Conservation (phyloP, 2,888 invertebrate species). For the Drepanosiphum platanoidis region DNA sequence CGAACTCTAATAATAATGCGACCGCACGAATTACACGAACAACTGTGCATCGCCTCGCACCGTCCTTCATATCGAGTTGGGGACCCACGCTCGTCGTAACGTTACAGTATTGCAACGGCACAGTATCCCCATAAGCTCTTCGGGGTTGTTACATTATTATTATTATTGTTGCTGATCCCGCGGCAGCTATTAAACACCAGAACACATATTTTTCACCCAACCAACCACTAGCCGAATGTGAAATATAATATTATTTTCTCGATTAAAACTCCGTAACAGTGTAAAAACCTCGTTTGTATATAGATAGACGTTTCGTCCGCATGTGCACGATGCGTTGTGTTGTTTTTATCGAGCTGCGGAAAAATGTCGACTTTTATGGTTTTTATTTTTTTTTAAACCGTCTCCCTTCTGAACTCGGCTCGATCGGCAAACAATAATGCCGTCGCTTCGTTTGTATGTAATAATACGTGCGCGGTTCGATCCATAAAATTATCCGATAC, state of each 20-base stretch:
- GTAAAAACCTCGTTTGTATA: too few relatives aligned
- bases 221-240: background rate
- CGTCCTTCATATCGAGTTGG: background rate
- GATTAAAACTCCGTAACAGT: background rate
- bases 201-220: constrained; percentile 13
- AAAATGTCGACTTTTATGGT: too few relatives aligned
- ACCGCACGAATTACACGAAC: background rate
- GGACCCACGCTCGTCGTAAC: too few relatives aligned
- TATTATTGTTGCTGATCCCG: constrained; percentile 21
- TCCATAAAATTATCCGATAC: constrained; percentile 10
- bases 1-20: background rate
- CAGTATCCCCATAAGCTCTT: background rate
- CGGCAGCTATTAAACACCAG: constrained; percentile 7
- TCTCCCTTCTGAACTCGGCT: background rate
- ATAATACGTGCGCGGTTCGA: background rate
- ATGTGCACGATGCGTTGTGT: too few relatives aligned
- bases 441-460: background rate
- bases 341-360: too few relatives aligned
- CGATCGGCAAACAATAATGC: background rate
- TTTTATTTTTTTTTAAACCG: too few relatives aligned
- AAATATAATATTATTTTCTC: constrained; percentile 22
- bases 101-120: background rate
- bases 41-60: too few relatives aligned
- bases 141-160: background rate
- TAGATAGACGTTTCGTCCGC: too few relatives aligned